Base-by-base conservation (phyloP, 1,140 invertebrate species). In the Penaeus indicus region DNA sequence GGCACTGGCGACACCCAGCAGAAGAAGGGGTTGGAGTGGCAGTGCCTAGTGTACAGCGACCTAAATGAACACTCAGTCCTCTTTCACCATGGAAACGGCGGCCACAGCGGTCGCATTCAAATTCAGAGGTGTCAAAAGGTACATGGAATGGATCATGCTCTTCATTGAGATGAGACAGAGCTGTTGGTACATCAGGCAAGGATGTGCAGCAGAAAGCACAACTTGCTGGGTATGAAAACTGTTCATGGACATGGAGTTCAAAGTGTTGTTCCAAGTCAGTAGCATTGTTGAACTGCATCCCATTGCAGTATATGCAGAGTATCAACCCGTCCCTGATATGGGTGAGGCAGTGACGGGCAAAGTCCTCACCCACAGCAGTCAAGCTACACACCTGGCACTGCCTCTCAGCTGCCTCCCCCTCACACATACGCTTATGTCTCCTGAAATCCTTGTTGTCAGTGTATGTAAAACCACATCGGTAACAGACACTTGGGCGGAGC, bases 191-290 rank as follows among this genome's bases (percentile, higher is more conserved):
- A 84, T 91, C 90, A 22, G 90, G 89, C 61, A 91, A 75, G 42
- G 87, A 85, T 11, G 83, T 85, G 27, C 88, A 75, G 84, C 90
- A 91, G 78, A 91, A 91, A n/a, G 90, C 82, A 89, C 90, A 91
- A n/a, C 42, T 64, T 16, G 90, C 89, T 27, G 90, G 90, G 32
- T 91, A 91, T 16, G 85, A 88, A 75, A 91, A 90, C 80, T 91
- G 90, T 69, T 91, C 90, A 69, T 91, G 90, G 32, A 90, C 90
- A 77, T 91, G 90, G 32, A 90, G 86, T 84, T 91, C 89, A 85
- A 91, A 91, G 78, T 91, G 90, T 32, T 90, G 89, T 42, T 88
- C 81, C 22, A 91, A 83, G 63, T 88, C 89, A 69, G 63, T 75
- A 10, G 47, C n/a, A 27, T 77, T 81, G 75, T 32, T 85, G 64